These are phyloP conservation scores for Trematocara variabile DNA, from an alignment of 2,113 vertebrate species.

Conservation along the genomic window DNA sequence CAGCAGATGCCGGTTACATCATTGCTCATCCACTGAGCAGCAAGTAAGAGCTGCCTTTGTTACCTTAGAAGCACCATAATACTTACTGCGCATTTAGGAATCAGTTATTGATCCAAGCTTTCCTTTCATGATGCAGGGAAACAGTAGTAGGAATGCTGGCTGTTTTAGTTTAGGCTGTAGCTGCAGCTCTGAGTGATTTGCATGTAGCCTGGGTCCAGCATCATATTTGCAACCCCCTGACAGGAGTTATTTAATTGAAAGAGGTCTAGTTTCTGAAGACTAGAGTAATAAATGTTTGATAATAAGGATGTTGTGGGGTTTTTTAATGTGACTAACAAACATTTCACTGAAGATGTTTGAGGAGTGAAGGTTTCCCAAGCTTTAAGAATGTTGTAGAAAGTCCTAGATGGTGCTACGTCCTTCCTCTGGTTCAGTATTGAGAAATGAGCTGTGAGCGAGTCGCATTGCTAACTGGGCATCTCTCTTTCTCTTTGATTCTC, in stretches of 20 bases:
- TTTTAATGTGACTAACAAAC: background rate
- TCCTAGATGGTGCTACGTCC: background rate
- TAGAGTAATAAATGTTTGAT: background rate
- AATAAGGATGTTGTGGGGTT: fast-evolving
- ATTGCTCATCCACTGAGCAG: background rate
- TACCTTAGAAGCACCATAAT: background rate
- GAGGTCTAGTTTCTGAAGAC: background rate
- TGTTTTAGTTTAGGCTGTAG: background rate
- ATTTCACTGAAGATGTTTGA: background rate
- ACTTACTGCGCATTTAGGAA: background rate
- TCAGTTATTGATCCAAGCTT: background rate
- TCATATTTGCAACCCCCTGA: background rate
- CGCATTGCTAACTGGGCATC: background rate
- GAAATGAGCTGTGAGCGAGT: background rate
- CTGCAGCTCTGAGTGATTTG: background rate
- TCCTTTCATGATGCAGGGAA: background rate
- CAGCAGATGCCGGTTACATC: constrained; percentile 18
- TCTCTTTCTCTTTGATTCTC: background rate
- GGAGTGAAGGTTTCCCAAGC: background rate
- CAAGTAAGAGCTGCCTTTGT: constrained; percentile 1
- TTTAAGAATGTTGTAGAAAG: background rate
- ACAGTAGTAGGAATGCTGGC: background rate
- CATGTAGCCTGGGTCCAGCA: background rate
- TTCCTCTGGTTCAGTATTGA: background rate
- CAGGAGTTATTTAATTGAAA: background rate